Evolutionary conservation across 2,888 invertebrate genomes (phyloP).

Genomic region (Leucania comma): DNA sequence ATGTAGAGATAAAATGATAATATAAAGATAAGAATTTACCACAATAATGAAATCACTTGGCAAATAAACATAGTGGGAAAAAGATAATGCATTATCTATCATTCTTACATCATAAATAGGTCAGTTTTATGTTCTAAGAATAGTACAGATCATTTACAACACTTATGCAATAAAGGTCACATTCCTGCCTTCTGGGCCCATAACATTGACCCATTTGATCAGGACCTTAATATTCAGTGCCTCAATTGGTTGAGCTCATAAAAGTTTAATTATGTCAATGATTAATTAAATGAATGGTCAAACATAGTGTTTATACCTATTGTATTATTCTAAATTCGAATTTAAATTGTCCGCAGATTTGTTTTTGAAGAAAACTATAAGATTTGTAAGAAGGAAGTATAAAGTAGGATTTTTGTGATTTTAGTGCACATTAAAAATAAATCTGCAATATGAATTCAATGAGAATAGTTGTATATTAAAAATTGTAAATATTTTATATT

Average conservation of each 20-base stretch:
- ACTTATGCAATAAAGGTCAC: slow-evolving; percentile 33
- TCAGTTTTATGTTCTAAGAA: slow-evolving; percentile 28
- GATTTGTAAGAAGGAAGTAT: neutral
- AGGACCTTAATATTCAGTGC: slow-evolving; percentile 61
- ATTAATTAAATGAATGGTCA: slow-evolving; percentile 35
- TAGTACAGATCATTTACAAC: slow-evolving; percentile 17
- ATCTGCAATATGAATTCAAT: neutral
- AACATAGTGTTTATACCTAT: slow-evolving; percentile 11
- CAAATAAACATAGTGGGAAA: slow-evolving; percentile 35
- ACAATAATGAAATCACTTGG: slow-evolving; percentile 20
- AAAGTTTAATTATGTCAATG: slow-evolving; percentile 49
- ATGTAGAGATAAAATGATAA: slow-evolving; percentile 10
- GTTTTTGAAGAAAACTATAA: neutral
- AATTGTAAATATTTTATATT: too few species aligned
- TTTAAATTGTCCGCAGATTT: neutral
- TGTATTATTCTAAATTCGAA: slow-evolving; percentile 9
- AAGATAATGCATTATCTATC: slow-evolving; percentile 29
- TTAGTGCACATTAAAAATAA: neutral
- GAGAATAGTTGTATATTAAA: too few species aligned
- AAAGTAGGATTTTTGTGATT: neutral
- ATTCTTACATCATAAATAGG: slow-evolving; percentile 30
- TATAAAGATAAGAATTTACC: slow-evolving; percentile 30
- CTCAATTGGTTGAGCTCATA: slow-evolving; percentile 64
- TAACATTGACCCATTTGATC: slow-evolving; percentile 70
- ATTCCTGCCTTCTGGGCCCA: slow-evolving; percentile 3